phyloP scores from a whole-genome alignment of 1,140 invertebrate species.

The Drosophila fuyamai region DNA sequence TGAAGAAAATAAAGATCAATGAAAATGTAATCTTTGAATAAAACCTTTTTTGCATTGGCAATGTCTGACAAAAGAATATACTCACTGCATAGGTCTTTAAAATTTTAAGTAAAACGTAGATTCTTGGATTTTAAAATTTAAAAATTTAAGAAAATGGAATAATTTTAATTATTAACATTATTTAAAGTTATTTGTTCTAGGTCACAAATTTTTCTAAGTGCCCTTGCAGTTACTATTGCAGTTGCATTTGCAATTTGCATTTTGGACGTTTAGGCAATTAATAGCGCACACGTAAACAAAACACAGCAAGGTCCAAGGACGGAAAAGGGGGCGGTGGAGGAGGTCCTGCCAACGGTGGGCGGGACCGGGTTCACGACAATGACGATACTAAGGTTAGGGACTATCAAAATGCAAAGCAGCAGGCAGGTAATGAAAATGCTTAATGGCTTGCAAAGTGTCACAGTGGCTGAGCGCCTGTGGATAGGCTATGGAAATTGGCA shows the following conservation, averaged over 20 bases:
- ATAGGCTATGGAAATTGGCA: constrained; percentile 51
- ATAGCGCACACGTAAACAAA: constrained; percentile 82
- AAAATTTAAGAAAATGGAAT: too few relatives aligned
- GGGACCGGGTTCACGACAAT: constrained; percentile 39
- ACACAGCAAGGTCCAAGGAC: constrained; percentile 35
- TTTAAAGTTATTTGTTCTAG: too few relatives aligned
- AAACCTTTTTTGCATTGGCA: too few relatives aligned
- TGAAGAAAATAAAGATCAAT: too few relatives aligned
- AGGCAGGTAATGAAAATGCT: constrained; percentile 81
- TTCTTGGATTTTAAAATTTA: too few relatives aligned
- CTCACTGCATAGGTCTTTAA: too few relatives aligned
- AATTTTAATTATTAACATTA: too few relatives aligned
- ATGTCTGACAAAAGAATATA: too few relatives aligned
- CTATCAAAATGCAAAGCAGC: constrained; percentile 81
- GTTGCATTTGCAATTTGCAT: constrained; percentile 81
- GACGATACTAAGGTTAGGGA: constrained; percentile 65
- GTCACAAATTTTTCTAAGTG: background rate
- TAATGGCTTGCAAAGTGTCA: constrained; percentile 83
- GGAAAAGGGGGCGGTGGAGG: background rate
- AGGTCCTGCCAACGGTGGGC: background rate
- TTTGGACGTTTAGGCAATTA: constrained; percentile 76
- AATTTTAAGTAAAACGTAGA: too few relatives aligned
- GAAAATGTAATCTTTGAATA: background rate
- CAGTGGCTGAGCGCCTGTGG: constrained; percentile 74
- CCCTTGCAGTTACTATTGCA: constrained; percentile 57